These are phyloP conservation scores for Rosalia funebris DNA, from an alignment of 2,888 invertebrate species.

Conservation along the genomic window DNA sequence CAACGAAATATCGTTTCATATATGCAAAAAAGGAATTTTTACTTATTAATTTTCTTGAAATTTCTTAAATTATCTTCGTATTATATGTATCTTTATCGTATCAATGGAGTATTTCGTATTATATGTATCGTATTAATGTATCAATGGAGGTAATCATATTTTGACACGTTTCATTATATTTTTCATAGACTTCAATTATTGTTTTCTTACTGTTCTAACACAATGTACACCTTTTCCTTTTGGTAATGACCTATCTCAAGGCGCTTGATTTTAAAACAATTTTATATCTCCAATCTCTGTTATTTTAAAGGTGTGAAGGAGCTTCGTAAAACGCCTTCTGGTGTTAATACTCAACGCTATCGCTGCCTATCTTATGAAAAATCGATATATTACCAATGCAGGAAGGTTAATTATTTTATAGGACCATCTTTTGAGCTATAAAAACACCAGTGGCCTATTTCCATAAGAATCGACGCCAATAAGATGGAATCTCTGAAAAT, in stretches of 20 bases:
- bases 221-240: no score
- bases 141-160: no score
- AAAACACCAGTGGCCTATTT: conserved; percentile 53
- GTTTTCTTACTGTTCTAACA: no score
- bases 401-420: conserved; percentile 56
- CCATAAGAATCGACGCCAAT: conserved; percentile 48
- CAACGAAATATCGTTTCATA: no score
- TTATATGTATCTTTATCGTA: no score
- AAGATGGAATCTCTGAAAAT: conserved; percentile 24
- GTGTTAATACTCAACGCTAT: conserved; percentile 43
- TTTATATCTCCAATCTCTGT: conserved; percentile 38
- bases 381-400: conserved; percentile 50
- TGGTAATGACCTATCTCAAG: conserved; percentile 32
- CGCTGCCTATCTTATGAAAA: conserved; percentile 30
- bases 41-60: no score
- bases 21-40: no score
- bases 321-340: conserved; percentile 41
- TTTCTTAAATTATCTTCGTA: no score
- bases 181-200: no score
- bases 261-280: conserved; percentile 30
- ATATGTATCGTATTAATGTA: no score
- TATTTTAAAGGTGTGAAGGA: conserved; percentile 47
- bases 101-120: no score
- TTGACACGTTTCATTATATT: no score
- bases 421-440: conserved; percentile 46